These are phyloP conservation scores for Tanypteryx hageni DNA, from an alignment of 2,888 invertebrate species.

Conservation along the genomic window DNA sequence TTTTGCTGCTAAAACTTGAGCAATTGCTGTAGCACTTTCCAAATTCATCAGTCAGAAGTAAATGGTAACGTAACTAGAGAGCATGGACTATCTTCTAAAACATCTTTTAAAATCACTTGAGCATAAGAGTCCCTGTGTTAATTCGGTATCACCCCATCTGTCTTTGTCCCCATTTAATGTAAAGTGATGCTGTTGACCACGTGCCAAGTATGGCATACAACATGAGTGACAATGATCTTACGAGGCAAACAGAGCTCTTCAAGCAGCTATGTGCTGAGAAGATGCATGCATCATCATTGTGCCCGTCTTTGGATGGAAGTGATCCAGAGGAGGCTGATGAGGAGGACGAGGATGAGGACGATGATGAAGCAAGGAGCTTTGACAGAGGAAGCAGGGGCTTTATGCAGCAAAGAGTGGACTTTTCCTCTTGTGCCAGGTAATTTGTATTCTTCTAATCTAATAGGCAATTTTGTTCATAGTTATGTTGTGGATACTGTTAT, in stretches of 20 bases:
- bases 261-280: constrained; percentile 77
- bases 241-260: constrained; percentile 79
- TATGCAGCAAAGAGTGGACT: constrained; percentile 1
- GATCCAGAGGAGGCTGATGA: constrained; percentile 49
- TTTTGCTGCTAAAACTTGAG: not conserved
- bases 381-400: not conserved
- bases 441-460: too few relatives aligned
- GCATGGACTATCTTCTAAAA: constrained; percentile 15
- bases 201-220: constrained; percentile 75
- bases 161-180: constrained; percentile 53
- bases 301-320: constrained; percentile 46
- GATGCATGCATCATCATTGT: constrained; percentile 69
- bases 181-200: constrained; percentile 71
- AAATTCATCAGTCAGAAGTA: not conserved
- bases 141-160: constrained; percentile 38
- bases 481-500: too few relatives aligned
- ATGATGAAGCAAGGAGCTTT: constrained; percentile 30
- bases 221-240: constrained; percentile 76
- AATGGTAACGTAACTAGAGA: not conserved
- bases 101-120: not conserved
- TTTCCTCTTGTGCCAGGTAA: not conserved
- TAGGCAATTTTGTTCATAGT: too few relatives aligned
- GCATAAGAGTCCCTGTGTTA: not conserved
- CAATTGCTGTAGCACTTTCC: not conserved
- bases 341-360: constrained; percentile 34